These are phyloP conservation scores for Limnephilus lunatus DNA, from an alignment of 2,888 invertebrate genomes.

Conservation along the genomic window DNA sequence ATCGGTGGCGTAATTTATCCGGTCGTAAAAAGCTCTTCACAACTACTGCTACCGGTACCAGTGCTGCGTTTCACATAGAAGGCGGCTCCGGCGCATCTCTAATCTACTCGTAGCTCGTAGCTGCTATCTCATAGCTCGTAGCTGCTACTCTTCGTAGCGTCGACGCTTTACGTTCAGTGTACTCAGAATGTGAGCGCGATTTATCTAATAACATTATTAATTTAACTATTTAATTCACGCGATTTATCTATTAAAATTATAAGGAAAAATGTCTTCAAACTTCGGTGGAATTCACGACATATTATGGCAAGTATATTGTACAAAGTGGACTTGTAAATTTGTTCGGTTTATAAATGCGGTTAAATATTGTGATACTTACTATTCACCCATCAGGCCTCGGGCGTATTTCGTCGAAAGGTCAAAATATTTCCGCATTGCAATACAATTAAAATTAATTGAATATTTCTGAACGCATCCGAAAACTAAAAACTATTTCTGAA, in stretches of 20 bases:
- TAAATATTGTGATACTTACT: background rate
- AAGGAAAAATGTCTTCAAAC: background rate
- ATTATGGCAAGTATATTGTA: background rate
- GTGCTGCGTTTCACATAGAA: constrained; percentile 42
- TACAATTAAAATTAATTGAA: no score
- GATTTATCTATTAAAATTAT: background rate
- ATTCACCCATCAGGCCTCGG: no score
- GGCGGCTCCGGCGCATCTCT: background rate
- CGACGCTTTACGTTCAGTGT: background rate
- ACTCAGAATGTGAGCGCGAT: background rate
- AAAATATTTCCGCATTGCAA: no score
- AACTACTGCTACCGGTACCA: constrained; percentile 31
- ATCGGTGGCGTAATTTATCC: constrained; percentile 62
- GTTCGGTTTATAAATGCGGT: background rate
- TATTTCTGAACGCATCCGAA: no score
- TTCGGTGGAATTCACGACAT: background rate
- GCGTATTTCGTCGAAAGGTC: no score
- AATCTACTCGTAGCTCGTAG: background rate
- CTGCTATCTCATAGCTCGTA: background rate
- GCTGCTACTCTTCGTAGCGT: background rate
- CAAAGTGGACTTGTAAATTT: background rate
- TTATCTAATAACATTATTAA: background rate
- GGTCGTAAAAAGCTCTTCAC: constrained; percentile 57
- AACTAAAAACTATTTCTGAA: no score
- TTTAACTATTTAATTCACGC: no score